Evolutionary conservation across 2,113 vertebrate species (phyloP), one percentile per base, ranked within the genome.

Genomic region (Aythya baeri): DNA sequence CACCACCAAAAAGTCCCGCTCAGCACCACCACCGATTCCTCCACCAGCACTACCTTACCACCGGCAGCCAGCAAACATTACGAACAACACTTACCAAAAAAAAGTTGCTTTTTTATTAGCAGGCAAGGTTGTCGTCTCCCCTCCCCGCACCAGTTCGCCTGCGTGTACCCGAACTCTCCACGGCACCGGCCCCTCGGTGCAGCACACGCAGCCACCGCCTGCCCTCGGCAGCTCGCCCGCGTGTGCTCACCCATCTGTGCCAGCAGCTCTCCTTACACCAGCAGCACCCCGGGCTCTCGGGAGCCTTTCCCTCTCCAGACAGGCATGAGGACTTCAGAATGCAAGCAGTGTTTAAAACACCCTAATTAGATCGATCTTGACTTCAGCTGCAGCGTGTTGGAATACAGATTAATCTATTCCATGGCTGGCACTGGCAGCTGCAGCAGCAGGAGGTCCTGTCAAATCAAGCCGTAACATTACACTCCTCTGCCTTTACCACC

Each of bases 301-400:
- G 68, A 93, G 67, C 62, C 63, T 0, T 59, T 76, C 38, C 59
- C 71, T 20, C 86, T 61, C 78, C 90, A 95, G 95, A 96, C 92
- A 91, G 95, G 91, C 93, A 91, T 50, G 38, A 74, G 88, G 94
- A 68, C 55, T 95, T 81, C 76, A 86, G 96, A 55, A 97, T 79
- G 90, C 97, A 90, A 94, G 96, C 77, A 77, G 95, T 92, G 93
- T 97, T 97, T 97, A 95, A 98, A 97, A 97, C 80, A 95, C 92
- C 87, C 97, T 98, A 97, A 98, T 98, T 97, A 97, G 97, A 98
- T 97, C 74, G 91, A 97, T 97, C 97, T 83, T 86, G 92, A 96
- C 96, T 98, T 94, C 43, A 82, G 96, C 59, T n/a, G 89, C 4
- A 20, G 82, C 29, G 25, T 89, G 90, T 6, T 94, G 78, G 98